Evolutionary conservation across 2,888 invertebrate genomes (phyloP), one percentile per base, ranked within the genome.

Genomic region (Perizoma flavofasciatum): DNA sequence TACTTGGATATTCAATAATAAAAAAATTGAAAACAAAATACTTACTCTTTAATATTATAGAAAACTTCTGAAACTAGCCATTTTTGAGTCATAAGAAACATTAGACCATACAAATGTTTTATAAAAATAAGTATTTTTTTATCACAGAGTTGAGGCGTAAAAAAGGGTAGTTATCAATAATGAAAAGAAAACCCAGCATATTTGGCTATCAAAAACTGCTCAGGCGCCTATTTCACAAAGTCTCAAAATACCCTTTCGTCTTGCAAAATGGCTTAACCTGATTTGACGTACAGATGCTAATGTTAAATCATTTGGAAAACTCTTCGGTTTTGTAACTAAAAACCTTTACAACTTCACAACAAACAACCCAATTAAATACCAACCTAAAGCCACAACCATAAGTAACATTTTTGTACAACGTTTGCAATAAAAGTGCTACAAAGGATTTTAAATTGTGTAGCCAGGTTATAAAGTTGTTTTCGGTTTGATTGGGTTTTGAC

Each of bases 291-390:
- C 81, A 80, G 83, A 88, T 85, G 86, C 85, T 86, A 80, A 78
- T 77, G 83, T 80, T 82, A 81, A 90, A 91, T 88, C 85, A 83
- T 65, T 74, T 79, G 89, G 86, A 89, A 90, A 90, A 89, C 81
- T 72, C 83, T 79, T 81, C 75, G 82, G 83, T 85, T 88, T 86
- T 82, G 89, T 85, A 91, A 91, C 82, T 72, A 63, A 80, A 90
- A 77, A 86, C 80, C 68, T 66, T 72, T 73, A 74, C 71, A 79
- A 77, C 74, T 69, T 66, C 55, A 61, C 59, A 46, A 45, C 34
- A 50, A 2, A 41, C 0, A 6, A 5, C 4, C 40, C 35, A 62
- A 47, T 11, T 40, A 9, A 82, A 78, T 77, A 63, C 5, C 7
- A 32, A 74, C 76, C 66, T 66, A 81, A 77, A 50, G 0, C 0